These are phyloP conservation scores for Otolemur crassicaudatus DNA, from an alignment of 2,797 vertebrate genomes.

Conservation along the genomic window DNA sequence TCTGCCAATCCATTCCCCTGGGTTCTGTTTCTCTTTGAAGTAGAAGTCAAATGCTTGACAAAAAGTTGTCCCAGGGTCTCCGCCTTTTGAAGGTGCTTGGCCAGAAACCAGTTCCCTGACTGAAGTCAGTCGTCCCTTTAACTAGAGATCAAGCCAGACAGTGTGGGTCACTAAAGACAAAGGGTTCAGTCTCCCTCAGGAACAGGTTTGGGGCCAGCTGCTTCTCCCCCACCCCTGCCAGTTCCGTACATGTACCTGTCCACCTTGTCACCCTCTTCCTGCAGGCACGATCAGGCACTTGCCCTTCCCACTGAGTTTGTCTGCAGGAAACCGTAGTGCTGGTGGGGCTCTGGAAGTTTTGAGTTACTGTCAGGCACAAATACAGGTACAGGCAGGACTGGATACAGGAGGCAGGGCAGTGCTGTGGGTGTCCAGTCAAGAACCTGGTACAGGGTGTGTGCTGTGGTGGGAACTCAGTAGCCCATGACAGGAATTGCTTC, in stretches of 20 bases:
- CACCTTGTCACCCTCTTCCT: background rate
- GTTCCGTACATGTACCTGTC: background rate
- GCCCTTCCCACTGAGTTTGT: background rate
- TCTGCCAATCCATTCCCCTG: background rate
- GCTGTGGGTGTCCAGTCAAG: background rate
- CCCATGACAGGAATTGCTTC: background rate
- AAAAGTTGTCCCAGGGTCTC: background rate
- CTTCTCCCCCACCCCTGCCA: background rate
- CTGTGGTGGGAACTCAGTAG: background rate
- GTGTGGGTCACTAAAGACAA: background rate
- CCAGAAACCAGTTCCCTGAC: background rate
- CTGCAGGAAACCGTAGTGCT: background rate
- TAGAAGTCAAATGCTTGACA: slow-evolving; percentile 2
- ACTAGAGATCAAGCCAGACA: background rate
- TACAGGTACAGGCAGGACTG: background rate
- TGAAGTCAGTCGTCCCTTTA: background rate
- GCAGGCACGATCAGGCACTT: background rate
- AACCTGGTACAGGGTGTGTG: background rate
- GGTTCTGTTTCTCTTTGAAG: background rate
- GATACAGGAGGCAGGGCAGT: background rate
- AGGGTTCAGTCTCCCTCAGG: background rate
- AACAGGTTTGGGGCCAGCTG: background rate
- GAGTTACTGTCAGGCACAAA: background rate
- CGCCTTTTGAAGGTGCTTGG: slow-evolving; percentile 8
- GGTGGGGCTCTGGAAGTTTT: background rate